Evolutionary conservation across 2,888 invertebrate species (phyloP), one percentile per base, ranked within the genome.

Genomic region (Apeira syringaria): DNA sequence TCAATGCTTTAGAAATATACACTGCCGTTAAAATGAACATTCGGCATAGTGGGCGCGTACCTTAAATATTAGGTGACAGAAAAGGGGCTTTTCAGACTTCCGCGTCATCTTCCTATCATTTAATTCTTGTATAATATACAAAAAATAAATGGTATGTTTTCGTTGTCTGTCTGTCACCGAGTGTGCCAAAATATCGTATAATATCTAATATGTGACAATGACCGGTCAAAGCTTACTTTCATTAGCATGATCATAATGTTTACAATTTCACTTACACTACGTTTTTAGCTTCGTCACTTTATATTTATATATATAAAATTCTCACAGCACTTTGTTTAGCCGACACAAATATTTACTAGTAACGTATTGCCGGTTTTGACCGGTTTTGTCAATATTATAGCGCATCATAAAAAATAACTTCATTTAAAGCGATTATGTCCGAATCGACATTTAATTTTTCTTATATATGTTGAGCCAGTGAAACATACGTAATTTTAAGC

Each of bases 131-230:
- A n/a, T n/a, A n/a, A n/a, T n/a, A n/a, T n/a, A n/a, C n/a, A n/a
- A n/a, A n/a, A n/a, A n/a, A n/a, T n/a, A n/a, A n/a, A n/a, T n/a
- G n/a, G n/a, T 58, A 25, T 2, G n/a, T 22, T 5, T 10, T n/a
- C 11, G 11, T 22, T 9, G 12, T 3, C 4, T n/a, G n/a, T 59
- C 68, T 70, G 76, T 78, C 76, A 71, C 76, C 74, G 64, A 64
- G 63, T 64, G 80, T 80, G 79, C 80, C 80, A 79, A 79, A 74
- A 56, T 58, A 62, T 52, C 56, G 53, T 56, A 42, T 56, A 52
- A 44, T 52, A 55, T 54, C 48, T 57, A 27, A 10, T 29, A 47
- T 34, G 44, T 15, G 35, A 26, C 53, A 33, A 28, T 38, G 57
- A 25, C 53, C 59, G 58, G 58, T 42, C 53, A 35, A 12, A 33